Percentiles rank a stretch among this genome's conserved stretches.
These are phyloP conservation scores for Otocyon megalotis DNA, from an alignment of 2,113 vertebrate genomes.

Conservation along the genomic window DNA sequence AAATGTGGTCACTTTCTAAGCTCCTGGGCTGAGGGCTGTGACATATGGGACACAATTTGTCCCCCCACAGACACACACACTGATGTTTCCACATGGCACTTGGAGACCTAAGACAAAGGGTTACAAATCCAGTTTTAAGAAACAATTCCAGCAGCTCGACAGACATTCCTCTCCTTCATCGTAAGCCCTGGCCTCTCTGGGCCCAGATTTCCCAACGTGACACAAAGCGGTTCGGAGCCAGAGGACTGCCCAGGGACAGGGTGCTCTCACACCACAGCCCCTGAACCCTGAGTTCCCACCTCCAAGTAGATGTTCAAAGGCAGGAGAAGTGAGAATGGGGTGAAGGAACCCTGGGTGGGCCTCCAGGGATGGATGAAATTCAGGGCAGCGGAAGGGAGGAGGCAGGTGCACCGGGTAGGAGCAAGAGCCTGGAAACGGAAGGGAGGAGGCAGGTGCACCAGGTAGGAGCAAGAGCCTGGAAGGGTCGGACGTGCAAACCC, in stretches of 20 bases:
- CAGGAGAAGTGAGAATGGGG: background rate
- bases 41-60: background rate
- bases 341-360: background rate
- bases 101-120: background rate
- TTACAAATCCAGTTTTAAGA: slow-evolving; percentile 25
- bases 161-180: background rate
- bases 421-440: accelerated
- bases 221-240: background rate
- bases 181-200: background rate
- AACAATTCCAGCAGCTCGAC: background rate
- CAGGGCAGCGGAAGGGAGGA: accelerated
- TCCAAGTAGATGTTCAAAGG: background rate
- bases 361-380: background rate
- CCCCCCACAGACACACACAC: too few species aligned
- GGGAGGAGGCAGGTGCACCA: background rate
- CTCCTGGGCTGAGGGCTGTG: background rate
- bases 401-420: background rate
- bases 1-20: background rate
- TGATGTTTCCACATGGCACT: background rate
- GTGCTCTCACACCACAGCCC: background rate
- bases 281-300: background rate
- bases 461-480: accelerated
- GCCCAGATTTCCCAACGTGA: background rate
- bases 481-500: background rate
- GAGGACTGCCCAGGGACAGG: background rate